Evolutionary conservation across 2,888 invertebrate species (phyloP), one percentile per base, ranked within the genome.

Genomic region (Tipula unca): DNA sequence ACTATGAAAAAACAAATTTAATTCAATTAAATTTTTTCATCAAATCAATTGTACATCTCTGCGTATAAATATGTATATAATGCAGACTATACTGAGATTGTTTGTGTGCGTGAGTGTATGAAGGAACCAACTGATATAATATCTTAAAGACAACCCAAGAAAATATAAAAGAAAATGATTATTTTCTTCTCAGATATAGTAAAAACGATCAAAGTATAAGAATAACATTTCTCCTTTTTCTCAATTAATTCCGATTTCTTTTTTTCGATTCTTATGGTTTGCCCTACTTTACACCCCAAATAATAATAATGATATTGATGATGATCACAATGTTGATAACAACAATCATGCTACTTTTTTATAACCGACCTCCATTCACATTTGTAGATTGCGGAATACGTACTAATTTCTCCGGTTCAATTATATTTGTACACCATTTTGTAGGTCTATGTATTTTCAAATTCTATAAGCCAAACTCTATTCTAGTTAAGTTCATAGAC

Each of bases 1-100:
- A 69, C 69, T 69, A 69, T 69, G 25, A 69, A 69, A 69, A 69
- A 69, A 69, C 69, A 69, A 69, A 69, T 69, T 69, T 69, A 69
- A 69, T 69, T 25, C 69, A 69, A 69, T 69, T 69, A 69, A 69
- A 69, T 69, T 69, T 69, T 69, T 25, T 69, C 69, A 69, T 69
- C 69, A 69, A 69, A 69, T 69, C 69, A 69, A 69, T 69, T 69
- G 69, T 69, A 69, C 69, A 25, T 69, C 25, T 69, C 69, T 69
- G 8, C 8, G 10, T 17, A 69, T 20, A 69, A 10, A 69, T 10
- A 25, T 69, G 25, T 10, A 69, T 69, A 25, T 25, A n/a, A 69
- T 25, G 25, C 25, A 69, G 20, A 69, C 48, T 54, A 54, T 17
- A 54, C 48, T 8, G 25, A 69, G 25, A 25, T 10, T 69, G 4